Evolutionary conservation across 2,113 vertebrate species (phyloP).

Genomic region (Cygnus buccinator): DNA sequence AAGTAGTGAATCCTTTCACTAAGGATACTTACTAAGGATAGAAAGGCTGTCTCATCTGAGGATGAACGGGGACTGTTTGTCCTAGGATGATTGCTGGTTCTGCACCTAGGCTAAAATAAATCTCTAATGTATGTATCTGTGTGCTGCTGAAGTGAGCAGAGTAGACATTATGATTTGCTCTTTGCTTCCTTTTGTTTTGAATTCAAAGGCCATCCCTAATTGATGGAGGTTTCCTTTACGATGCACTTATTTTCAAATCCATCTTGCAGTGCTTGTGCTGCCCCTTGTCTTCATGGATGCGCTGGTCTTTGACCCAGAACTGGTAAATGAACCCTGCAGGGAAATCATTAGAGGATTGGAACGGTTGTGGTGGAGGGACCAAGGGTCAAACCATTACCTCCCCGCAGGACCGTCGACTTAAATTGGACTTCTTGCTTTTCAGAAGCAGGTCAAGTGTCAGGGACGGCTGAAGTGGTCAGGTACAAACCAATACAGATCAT

Average conservation of each 20-base stretch:
- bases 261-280: slow-evolving; percentile 37
- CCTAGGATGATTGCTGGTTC: background rate
- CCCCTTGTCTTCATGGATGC: slow-evolving; percentile 47
- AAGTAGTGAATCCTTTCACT: background rate
- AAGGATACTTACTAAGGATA: background rate
- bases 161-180: slow-evolving; percentile 11
- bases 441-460: slow-evolving; percentile 60
- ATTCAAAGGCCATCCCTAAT: slow-evolving; percentile 60
- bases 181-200: slow-evolving; percentile 64
- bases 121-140: background rate
- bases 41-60: background rate
- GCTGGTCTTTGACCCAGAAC: slow-evolving; percentile 74
- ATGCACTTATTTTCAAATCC: slow-evolving; percentile 63
- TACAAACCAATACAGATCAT: slow-evolving; percentile 6
- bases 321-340: slow-evolving; percentile 76
- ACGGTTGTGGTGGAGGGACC: slow-evolving; percentile 25
- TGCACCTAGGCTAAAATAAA: background rate
- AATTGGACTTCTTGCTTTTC: slow-evolving; percentile 69
- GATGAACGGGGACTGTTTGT: background rate
- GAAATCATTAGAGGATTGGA: slow-evolving; percentile 75
- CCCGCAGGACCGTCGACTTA: slow-evolving; percentile 47
- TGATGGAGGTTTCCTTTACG: slow-evolving; percentile 66
- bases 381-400: slow-evolving; percentile 73
- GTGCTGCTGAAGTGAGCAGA: slow-evolving; percentile 5
- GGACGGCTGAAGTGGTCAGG: background rate